A percentile compares a stretch with the other conserved stretches of the same genome.
Evolutionary conservation across 1,140 invertebrate genomes (phyloP).

Genomic region (Drosophila melanica): DNA sequence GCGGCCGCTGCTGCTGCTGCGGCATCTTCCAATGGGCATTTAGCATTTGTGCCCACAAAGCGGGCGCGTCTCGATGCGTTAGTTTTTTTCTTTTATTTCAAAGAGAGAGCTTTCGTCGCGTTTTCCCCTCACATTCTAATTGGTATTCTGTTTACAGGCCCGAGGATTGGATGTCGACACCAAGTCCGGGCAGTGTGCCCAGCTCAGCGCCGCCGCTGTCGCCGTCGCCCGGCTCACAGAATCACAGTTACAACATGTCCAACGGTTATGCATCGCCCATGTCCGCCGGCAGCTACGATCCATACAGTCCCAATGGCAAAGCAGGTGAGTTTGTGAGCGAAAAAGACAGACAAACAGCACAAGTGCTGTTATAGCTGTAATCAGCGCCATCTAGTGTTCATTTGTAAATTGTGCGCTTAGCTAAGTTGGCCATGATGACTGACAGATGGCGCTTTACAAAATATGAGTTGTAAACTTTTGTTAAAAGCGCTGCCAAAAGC

Average conservation of each 20-base stretch:
- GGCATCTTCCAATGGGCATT: slow-evolving; percentile 62
- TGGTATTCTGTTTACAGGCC: slow-evolving; percentile 61
- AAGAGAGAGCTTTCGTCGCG: neutral
- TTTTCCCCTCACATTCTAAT: neutral
- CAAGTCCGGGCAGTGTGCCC: slow-evolving; percentile 86
- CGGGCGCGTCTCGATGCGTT: slow-evolving; percentile 77
- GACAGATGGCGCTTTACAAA: slow-evolving; percentile 34
- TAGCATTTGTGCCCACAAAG: slow-evolving; percentile 71
- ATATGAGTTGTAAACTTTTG: neutral
- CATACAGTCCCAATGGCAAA: slow-evolving; percentile 94
- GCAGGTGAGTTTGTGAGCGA: slow-evolving; percentile 87
- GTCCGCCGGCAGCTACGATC: slow-evolving; percentile 92
- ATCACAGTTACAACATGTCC: slow-evolving; percentile 86
- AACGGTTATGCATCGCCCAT: slow-evolving; percentile 93
- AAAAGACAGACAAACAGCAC: neutral
- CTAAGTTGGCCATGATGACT: neutral
- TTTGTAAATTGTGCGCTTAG: neutral
- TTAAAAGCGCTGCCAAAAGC: neutral
- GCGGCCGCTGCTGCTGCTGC: slow-evolving; percentile 44
- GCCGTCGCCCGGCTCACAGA: slow-evolving; percentile 86
- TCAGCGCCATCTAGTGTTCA: slow-evolving; percentile 33
- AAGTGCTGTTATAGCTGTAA: too few relatives aligned
- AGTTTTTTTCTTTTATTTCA: slow-evolving; percentile 20
- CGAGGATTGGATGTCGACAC: slow-evolving; percentile 87
- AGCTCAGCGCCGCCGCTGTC: slow-evolving; percentile 86